Conservation (phyloP, 2,888 invertebrate species). For the Coelopa pilipes region DNA sequence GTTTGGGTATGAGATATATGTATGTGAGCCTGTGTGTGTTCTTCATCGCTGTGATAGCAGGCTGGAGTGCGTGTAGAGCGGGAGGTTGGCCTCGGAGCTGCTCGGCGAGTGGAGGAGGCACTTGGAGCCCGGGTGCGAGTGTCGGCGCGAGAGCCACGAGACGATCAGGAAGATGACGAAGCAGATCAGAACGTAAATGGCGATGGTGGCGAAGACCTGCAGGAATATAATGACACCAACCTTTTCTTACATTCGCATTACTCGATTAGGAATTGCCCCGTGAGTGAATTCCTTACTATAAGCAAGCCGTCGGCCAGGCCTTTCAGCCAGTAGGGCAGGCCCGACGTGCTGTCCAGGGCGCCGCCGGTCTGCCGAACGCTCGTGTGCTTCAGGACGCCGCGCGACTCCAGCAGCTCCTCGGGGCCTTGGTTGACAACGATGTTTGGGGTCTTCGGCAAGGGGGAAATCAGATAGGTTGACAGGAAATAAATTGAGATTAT, state of each 20-base stretch:
- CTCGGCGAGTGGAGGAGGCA: constrained; percentile 28
- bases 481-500: too few relatives aligned
- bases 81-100: constrained; percentile 14
- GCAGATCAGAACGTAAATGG: constrained; percentile 52
- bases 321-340: constrained; percentile 36
- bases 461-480: too few relatives aligned
- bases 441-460: background rate
- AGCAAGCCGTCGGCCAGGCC: constrained; percentile 42
- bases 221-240: constrained; percentile 53
- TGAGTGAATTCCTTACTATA: constrained; percentile 45
- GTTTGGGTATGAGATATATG: too few relatives aligned
- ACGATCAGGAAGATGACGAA: constrained; percentile 49
- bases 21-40: background rate
- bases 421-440: background rate
- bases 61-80: constrained; percentile 36
- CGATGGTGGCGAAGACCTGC: constrained; percentile 54
- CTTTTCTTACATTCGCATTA: constrained; percentile 45
- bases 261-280: constrained; percentile 34
- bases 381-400: background rate
- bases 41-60: constrained; percentile 44
- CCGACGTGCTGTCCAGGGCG: background rate
- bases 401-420: background rate
- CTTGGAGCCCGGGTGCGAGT: background rate
- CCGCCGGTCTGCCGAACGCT: constrained; percentile 6
- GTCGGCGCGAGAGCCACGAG: constrained; percentile 45